Conservation (phyloP, 2,797 vertebrate species). For the Alcedo quadribrachys region DNA sequence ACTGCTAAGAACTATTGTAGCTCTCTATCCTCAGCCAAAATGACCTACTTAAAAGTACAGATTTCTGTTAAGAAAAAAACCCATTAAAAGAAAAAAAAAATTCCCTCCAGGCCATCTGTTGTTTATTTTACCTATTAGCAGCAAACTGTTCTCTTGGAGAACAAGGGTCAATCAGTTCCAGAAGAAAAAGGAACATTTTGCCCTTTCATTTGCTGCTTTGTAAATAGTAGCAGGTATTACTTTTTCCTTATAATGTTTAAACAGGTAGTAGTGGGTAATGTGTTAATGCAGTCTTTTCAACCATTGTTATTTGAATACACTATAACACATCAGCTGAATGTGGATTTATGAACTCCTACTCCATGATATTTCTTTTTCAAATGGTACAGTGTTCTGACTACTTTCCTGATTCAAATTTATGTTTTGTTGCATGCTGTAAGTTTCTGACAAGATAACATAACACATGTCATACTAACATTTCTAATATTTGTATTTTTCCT, state of each 20-base stretch:
- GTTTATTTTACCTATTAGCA: slow-evolving; percentile 65
- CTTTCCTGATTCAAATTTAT: background rate
- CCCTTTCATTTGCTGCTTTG: slow-evolving; percentile 32
- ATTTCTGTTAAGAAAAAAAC: slow-evolving; percentile 42
- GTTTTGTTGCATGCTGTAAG: background rate
- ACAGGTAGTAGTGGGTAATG: slow-evolving; percentile 4
- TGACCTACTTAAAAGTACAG: slow-evolving; percentile 29
- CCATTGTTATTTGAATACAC: background rate
- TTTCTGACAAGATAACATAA: background rate
- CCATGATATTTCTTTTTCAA: background rate
- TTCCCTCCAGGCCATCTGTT: slow-evolving; percentile 55
- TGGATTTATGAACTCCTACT: slow-evolving; percentile 3
- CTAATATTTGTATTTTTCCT: background rate
- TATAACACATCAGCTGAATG: background rate
- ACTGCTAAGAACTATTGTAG: background rate
- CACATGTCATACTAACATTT: background rate
- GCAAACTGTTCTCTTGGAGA: slow-evolving; percentile 53
- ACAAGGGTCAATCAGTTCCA: slow-evolving; percentile 20
- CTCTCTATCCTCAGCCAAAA: background rate
- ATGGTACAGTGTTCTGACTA: background rate
- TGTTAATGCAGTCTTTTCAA: background rate
- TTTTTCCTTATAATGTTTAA: slow-evolving; percentile 21
- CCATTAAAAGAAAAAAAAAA: slow-evolving; percentile 24
- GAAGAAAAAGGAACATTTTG: slow-evolving; percentile 25
- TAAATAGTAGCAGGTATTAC: slow-evolving; percentile 40